Conservation (phyloP, 1,140 invertebrate species). For the Lepidurus apus region DNA sequence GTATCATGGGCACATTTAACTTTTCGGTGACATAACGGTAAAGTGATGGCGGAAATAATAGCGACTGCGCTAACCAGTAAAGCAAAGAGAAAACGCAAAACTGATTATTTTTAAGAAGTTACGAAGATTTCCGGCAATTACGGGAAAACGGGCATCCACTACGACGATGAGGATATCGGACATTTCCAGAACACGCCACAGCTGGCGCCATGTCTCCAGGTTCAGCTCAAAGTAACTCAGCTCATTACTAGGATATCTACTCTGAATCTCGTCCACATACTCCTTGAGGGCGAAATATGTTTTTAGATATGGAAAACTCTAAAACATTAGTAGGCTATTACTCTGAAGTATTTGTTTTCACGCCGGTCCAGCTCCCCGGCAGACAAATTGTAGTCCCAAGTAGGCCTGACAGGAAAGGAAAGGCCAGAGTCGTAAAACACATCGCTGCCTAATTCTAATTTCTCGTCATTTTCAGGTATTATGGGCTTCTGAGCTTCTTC, state of each 20-base stretch:
- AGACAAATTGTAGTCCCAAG: slow-evolving; percentile 46
- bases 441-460: slow-evolving; percentile 45
- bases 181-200: slow-evolving; percentile 88
- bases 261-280: slow-evolving; percentile 55
- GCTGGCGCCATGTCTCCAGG: slow-evolving; percentile 85
- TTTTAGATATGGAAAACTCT: slow-evolving; percentile 25
- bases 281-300: slow-evolving; percentile 47
- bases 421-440: slow-evolving; percentile 44
- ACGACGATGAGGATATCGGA: slow-evolving; percentile 79
- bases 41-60: slow-evolving; percentile 85
- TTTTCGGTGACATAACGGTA: slow-evolving; percentile 70
- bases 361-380: slow-evolving; percentile 42
- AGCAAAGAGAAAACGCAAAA: slow-evolving; percentile 36
- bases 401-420: slow-evolving; percentile 49
- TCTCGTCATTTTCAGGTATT: slow-evolving; percentile 41
- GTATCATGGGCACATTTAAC: slow-evolving; percentile 72
- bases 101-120: slow-evolving; percentile 35
- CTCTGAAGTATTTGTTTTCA: slow-evolving; percentile 45
- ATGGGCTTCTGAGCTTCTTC: slow-evolving; percentile 41
- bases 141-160: slow-evolving; percentile 75
- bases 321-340: slow-evolving; percentile 34
- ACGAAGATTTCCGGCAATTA: slow-evolving; percentile 44
- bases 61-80: slow-evolving; percentile 45
- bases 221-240: slow-evolving; percentile 81
- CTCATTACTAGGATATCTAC: slow-evolving; percentile 46